phyloP scores from a whole-genome alignment of 2,888 invertebrate genomes.

The Dolichomitus sp. region DNA sequence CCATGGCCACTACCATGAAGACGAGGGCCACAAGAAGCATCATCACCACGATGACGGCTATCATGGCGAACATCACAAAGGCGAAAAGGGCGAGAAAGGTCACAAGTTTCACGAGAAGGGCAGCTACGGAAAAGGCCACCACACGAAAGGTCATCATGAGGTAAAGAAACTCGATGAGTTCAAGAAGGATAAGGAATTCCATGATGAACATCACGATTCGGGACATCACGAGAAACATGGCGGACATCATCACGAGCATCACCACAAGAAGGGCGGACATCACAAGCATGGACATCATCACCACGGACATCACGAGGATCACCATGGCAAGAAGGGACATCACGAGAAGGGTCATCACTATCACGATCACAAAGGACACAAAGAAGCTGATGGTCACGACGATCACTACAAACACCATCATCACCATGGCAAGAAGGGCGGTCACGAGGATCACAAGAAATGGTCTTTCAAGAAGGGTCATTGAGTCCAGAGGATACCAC shows the following conservation, averaged over 20 bases:
- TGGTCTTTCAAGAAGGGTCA: slow-evolving; percentile 89
- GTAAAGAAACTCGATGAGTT: slow-evolving; percentile 95
- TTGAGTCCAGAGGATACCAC: slow-evolving; percentile 70
- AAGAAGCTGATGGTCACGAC: slow-evolving; percentile 92
- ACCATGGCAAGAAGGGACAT: slow-evolving; percentile 93
- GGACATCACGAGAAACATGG: slow-evolving; percentile 95
- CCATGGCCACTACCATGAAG: slow-evolving; percentile 89
- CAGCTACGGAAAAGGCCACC: slow-evolving; percentile 94
- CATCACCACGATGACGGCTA: slow-evolving; percentile 90
- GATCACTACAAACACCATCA: slow-evolving; percentile 92
- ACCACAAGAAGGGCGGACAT: slow-evolving; percentile 93
- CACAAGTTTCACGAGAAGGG: slow-evolving; percentile 91
- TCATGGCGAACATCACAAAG: slow-evolving; percentile 89
- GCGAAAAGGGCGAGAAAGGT: slow-evolving; percentile 90
- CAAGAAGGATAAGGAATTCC: slow-evolving; percentile 95
- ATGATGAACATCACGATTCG: slow-evolving; percentile 94
- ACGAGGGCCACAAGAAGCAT: slow-evolving; percentile 89
- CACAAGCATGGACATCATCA: slow-evolving; percentile 94
- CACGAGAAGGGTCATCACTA: slow-evolving; percentile 94
- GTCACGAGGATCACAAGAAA: slow-evolving; percentile 93
- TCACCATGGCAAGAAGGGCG: slow-evolving; percentile 93
- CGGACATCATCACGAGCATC: slow-evolving; percentile 92
- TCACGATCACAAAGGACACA: slow-evolving; percentile 93
- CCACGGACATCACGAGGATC: slow-evolving; percentile 91
- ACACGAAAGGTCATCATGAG: slow-evolving; percentile 95